Evolutionary conservation across 2,113 vertebrate genomes (phyloP).

Genomic region (Macrotus californicus): DNA sequence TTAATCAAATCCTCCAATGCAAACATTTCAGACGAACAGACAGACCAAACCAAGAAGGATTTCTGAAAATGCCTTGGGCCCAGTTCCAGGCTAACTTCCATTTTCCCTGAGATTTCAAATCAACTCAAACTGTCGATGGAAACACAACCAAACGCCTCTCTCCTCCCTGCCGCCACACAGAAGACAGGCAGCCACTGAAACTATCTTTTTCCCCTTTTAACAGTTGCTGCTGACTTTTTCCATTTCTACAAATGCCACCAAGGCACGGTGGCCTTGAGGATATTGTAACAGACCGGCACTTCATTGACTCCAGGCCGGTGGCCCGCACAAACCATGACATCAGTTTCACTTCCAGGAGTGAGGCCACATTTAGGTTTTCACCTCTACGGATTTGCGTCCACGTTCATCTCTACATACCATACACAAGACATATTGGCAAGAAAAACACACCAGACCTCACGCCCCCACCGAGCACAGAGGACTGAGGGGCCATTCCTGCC

Average conservation of each 20-base stretch:
- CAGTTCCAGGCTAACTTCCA: slow-evolving; percentile 2
- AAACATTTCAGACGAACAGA: background rate
- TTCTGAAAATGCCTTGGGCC: background rate
- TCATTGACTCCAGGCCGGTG: fast-evolving
- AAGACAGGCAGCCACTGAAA: background rate
- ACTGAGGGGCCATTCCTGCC: background rate
- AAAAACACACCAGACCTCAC: background rate
- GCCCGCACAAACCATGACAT: background rate
- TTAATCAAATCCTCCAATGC: background rate
- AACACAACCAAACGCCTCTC: background rate
- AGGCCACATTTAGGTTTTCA: background rate
- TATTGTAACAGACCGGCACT: background rate
- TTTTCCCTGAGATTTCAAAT: background rate
- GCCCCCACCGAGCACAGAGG: background rate
- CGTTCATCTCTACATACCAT: background rate
- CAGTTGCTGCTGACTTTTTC: background rate
- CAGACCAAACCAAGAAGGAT: background rate
- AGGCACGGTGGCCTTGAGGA: background rate
- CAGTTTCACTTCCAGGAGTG: slow-evolving; percentile 19
- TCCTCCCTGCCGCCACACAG: background rate
- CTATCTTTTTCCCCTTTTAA: background rate
- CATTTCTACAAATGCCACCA: slow-evolving; percentile 23
- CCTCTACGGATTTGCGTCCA: background rate
- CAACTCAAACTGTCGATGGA: background rate
- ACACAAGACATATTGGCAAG: slow-evolving; percentile 9